These are phyloP conservation scores for Temnothorax unifasciatus DNA, from an alignment of 2,888 invertebrate species.

Conservation along the genomic window DNA sequence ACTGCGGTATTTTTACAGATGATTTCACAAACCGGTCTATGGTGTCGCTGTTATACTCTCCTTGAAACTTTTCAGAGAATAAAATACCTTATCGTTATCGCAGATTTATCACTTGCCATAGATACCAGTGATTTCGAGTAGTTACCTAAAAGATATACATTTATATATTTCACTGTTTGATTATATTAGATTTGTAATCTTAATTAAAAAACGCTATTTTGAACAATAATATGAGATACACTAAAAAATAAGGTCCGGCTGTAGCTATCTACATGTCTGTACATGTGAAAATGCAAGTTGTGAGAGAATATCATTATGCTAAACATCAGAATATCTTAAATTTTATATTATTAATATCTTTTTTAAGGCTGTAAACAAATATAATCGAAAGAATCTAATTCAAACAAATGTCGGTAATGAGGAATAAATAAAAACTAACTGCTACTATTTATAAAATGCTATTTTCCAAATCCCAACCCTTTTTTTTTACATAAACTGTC, in stretches of 20 bases:
- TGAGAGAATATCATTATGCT: neutral
- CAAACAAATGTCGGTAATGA: neutral
- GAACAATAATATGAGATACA: neutral
- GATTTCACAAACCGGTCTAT: neutral
- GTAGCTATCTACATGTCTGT: neutral
- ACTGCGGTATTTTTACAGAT: neutral
- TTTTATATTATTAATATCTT: neutral
- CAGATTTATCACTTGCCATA: neutral
- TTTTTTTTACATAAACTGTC: neutral
- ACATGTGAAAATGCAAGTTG: neutral
- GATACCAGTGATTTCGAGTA: neutral
- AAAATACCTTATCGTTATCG: conserved; percentile 4
- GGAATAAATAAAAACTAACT: neutral
- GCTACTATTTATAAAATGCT: neutral
- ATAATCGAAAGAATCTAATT: neutral
- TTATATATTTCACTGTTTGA: neutral
- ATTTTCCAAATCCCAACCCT: neutral
- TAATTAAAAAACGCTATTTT: neutral
- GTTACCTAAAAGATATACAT: neutral
- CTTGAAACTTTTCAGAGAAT: neutral
- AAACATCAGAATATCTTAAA: neutral
- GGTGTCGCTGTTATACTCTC: neutral
- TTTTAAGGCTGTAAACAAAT: neutral
- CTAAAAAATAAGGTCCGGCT: neutral
- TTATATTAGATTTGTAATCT: neutral